Base-by-base conservation (phyloP, 2,888 invertebrate genomes). In the Xiphydria camelus region DNA sequence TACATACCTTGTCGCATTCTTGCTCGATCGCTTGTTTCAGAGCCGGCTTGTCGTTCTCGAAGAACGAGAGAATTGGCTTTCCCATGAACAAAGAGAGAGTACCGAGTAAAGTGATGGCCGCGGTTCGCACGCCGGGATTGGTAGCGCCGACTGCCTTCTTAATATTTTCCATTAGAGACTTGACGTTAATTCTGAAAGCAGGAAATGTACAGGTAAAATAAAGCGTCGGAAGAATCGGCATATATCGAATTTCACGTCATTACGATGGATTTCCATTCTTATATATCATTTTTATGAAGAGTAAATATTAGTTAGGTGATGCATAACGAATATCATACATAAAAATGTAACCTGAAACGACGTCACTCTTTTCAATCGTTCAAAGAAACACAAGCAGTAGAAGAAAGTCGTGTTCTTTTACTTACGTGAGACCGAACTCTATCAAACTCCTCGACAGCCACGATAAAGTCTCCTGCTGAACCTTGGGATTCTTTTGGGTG, bases 401-500 rank as follows among this genome's bases (percentile, higher is more conserved):
- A 39, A 10, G 1, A 19, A 20, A 40, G 2, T 40, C 10, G 4
- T 21, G 41, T 17, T 21, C 19, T 6, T 14, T 32, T 18, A 81
- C 85, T 83, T 73, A 89, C 87, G 80, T 80, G 64, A 92, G 87
- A 2, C 95, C 94, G 79, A 94, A 95, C 68, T 94, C 94, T 64
- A 85, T 84, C 4, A 95, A 81, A 0, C 92, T 87, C 26, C 76
- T 82, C 1, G 85, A 78, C 49, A 93, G 80, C 94, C 94, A 95
- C 45, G 82, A 80, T 41, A 94, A 80, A 43, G 90, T 81, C 74
- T 94, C 94, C 1, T 89, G 85, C 66, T 93, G 91, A 26, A 93
- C 91, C 76, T 94, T 94, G 0, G 94, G 94, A 67, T 89, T 94
- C 76, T 93, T 94, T 74, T 94, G 92, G 6, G 78, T 78, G 75